Evolutionary conservation across 2,888 invertebrate genomes (phyloP).

Genomic region (Frankliniella intonsa): DNA sequence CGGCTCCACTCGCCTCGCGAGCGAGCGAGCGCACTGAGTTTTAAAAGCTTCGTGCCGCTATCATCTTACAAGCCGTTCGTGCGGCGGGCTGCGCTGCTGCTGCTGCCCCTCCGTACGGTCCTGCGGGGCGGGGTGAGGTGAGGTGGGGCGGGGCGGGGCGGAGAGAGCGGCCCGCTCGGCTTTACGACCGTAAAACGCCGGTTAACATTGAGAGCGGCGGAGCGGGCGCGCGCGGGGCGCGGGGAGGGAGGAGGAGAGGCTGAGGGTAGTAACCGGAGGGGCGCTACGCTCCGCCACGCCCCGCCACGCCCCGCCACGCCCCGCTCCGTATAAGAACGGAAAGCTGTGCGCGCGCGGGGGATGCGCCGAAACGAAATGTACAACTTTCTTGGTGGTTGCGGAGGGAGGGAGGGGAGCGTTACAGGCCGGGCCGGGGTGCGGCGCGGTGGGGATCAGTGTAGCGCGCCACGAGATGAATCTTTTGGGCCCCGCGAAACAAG

Average conservation of each 20-base stretch:
- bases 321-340: neutral
- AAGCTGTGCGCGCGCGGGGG: neutral
- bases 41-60: neutral
- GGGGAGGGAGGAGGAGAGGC: conserved; percentile 11
- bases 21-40: neutral
- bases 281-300: neutral
- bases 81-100: neutral
- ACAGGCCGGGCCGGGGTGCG: neutral
- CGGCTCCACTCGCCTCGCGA: neutral
- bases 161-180: neutral
- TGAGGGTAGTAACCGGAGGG: neutral
- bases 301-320: neutral
- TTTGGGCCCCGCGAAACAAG: neutral
- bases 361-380: conserved; percentile 13
- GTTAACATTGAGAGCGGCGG: conserved; percentile 7
- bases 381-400: conserved; percentile 5
- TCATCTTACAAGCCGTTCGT: conserved; percentile 20
- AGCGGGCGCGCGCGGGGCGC: neutral
- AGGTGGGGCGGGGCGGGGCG: too few species aligned
- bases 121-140: neutral
- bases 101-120: neutral
- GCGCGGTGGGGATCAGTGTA: neutral
- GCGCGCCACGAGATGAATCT: neutral
- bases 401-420: neutral
- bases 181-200: conserved; percentile 7